Evolutionary conservation across 2,797 vertebrate genomes (phyloP), one percentile per base, ranked within the genome.

Genomic region (Podarcis lilfordi): DNA sequence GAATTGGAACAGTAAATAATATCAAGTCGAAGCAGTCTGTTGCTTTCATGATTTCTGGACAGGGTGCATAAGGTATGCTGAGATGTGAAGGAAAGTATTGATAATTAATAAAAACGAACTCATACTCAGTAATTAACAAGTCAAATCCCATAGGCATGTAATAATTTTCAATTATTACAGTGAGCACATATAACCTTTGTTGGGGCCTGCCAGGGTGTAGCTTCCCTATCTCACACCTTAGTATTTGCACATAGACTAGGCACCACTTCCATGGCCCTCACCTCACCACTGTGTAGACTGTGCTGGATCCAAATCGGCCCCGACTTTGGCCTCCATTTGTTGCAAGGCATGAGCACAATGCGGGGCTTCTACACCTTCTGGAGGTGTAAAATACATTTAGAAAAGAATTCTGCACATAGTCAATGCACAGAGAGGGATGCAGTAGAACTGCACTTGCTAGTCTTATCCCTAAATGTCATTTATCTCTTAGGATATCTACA

Each of bases 1-100:
- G 86, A 78, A 88, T 90, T 89, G 90, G 92, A 40, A 15, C 2
- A 74, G 29, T 35, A 40, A 64, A 35, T 32, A 25, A 86, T 27
- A 40, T 2, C 19, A 43, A 11, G 50, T 25, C n/a, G 61, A 40
- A 43, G 72, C 25, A 64, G 32, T 11, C 23, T 45, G 21, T 74
- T 68, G 55, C 69, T 66, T 88, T 85, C 59, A 37, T 55, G 32
- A 64, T 74, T 84, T 27, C 10, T 66, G 25, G 45, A 64, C 17
- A 25, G 59, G 55, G 15, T n/a, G 3, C 68, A 72, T 9, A 43
- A 43, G 50, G 11, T 32, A 32, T 7, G 15, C 23, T 59, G 23
- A 9, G 81, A 43, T 35, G 10, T 81, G 25, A 2, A 55, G 64
- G 35, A 59, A 81, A 87, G 40, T 80, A 81, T 21, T 81, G 77